These are phyloP conservation scores for Scaptomyza parva DNA, from an alignment of 2,888 invertebrate genomes.

Conservation along the genomic window DNA sequence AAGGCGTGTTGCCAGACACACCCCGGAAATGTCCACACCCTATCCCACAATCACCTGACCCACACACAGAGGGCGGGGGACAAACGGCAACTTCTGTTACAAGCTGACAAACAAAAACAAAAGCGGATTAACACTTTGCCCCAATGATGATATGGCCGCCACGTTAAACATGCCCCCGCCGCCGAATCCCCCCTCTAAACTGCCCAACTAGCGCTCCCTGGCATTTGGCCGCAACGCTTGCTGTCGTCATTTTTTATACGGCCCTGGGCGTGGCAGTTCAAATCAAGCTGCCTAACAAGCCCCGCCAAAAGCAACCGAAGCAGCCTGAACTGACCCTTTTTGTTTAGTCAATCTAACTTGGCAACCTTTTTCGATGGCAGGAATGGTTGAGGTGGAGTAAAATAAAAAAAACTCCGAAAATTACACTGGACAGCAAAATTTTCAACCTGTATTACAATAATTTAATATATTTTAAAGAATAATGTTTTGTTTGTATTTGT, in stretches of 20 bases:
- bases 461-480: background rate
- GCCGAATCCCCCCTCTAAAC: background rate
- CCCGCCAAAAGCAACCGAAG: background rate
- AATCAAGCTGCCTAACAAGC: constrained; percentile 35
- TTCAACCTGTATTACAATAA: background rate
- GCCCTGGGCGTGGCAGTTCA: constrained; percentile 45
- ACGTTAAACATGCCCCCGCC: constrained; percentile 20
- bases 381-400: background rate
- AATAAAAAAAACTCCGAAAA: constrained; percentile 38
- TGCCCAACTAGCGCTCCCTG: constrained; percentile 24
- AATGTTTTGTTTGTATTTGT: background rate
- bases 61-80: constrained; percentile 12
- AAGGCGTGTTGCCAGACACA: constrained; percentile 45
- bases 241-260: constrained; percentile 55
- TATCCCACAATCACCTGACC: constrained; percentile 44
- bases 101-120: constrained; percentile 65
- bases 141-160: constrained; percentile 65
- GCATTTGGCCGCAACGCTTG: constrained; percentile 17
- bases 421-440: constrained; percentile 52
- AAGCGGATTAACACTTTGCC: constrained; percentile 74
- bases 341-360: constrained; percentile 70
- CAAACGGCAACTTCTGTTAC: constrained; percentile 42
- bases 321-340: constrained; percentile 62
- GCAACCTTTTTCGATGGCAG: constrained; percentile 45
- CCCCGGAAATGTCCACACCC: constrained; percentile 43